Conservation (phyloP, 1,140 invertebrate species). For the Laupala kohalensis region DNA sequence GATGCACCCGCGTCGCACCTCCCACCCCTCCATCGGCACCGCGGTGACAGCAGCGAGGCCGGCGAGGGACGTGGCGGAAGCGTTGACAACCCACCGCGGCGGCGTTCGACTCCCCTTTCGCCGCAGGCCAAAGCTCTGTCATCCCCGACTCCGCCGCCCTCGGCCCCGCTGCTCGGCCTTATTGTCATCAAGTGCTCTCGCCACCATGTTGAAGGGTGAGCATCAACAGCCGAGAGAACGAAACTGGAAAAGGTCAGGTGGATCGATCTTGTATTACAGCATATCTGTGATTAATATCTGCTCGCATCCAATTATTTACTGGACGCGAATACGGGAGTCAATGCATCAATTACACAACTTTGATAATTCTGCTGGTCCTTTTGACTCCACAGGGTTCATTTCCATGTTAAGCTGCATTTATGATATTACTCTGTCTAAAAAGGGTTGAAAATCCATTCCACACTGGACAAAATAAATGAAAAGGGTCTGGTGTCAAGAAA, state of each 20-base stretch:
- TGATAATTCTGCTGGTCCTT: no score
- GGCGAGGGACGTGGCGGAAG: no score
- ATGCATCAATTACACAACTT: no score
- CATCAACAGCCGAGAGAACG: background rate
- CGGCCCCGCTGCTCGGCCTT: background rate
- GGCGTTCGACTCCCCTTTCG: background rate
- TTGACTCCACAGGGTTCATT: no score
- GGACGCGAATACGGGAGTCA: no score
- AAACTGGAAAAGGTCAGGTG: background rate
- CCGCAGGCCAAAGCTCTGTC: background rate
- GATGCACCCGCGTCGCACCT: background rate
- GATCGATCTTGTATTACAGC: background rate
- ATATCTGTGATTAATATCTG: background rate
- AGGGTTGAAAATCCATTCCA: no score
- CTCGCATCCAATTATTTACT: background rate
- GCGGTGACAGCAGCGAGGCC: background rate
- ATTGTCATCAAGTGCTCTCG: background rate
- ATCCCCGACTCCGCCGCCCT: no score
- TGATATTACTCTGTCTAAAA: no score
- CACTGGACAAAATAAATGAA: no score
- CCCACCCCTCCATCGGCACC: background rate
- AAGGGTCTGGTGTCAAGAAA: no score
- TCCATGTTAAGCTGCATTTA: no score
- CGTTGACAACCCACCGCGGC: no score
- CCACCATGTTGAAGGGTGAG: background rate